Evolutionary conservation across 1,140 invertebrate species (phyloP).

Genomic region (Tetraneura akinire): DNA sequence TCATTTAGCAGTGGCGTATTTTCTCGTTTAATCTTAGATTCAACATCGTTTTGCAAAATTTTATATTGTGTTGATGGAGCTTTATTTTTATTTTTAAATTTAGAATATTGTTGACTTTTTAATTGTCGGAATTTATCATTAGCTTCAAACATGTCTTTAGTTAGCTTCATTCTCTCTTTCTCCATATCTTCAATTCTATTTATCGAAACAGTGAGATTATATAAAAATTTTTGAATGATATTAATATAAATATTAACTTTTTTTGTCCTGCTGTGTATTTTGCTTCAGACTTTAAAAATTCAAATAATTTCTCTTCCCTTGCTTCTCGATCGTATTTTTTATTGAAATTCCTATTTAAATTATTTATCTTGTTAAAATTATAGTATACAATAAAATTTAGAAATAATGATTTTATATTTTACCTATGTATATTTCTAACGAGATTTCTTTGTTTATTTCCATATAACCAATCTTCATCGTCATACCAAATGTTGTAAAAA

Average conservation of each 20-base stretch:
- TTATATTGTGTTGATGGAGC: background rate
- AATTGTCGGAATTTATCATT: background rate
- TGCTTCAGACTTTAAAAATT: conserved; percentile 2
- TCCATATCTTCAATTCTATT: background rate
- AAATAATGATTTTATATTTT: too few species aligned
- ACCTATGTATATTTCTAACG: conserved; percentile 44
- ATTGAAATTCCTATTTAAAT: conserved; percentile 16
- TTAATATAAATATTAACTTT: background rate
- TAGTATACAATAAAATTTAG: too few species aligned
- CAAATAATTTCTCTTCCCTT: conserved; percentile 15
- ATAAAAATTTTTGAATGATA: background rate
- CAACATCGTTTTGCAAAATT: background rate
- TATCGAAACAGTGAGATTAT: background rate
- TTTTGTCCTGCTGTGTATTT: conserved; percentile 1
- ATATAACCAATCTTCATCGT: conserved; percentile 14
- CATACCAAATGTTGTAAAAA: conserved; percentile 36
- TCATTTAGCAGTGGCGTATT: background rate
- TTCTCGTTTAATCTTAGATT: background rate
- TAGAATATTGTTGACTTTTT: background rate
- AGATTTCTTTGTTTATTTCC: conserved; percentile 9
- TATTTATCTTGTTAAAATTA: background rate
- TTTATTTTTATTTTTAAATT: background rate
- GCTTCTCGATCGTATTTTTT: conserved; percentile 30
- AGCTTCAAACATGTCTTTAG: conserved; percentile 37
- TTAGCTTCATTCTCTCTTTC: conserved; percentile 9